Evolutionary conservation across 1,140 invertebrate genomes (phyloP).

Genomic region (Polyergus mexicanus): DNA sequence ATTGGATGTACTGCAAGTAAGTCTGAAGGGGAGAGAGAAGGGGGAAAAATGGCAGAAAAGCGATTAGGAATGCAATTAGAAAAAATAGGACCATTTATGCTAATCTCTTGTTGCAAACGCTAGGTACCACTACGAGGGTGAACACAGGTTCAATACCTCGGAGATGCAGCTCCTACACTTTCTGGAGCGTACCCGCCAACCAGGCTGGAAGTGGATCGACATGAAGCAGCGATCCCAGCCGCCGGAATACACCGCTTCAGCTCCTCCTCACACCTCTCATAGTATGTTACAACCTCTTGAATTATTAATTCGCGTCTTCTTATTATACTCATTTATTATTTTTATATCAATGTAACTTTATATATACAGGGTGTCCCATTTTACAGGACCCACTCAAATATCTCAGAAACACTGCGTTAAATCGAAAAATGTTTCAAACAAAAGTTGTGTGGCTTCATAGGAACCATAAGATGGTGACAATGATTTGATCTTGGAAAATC

Average conservation of each 20-base stretch:
- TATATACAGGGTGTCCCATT: too few relatives aligned
- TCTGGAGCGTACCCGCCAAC: conserved; percentile 90
- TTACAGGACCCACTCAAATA: too few relatives aligned
- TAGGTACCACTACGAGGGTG: conserved; percentile 87
- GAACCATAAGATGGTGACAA: too few relatives aligned
- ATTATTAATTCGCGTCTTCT: neutral
- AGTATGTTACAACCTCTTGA: conserved; percentile 47
- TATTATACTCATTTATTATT: neutral
- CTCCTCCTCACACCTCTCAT: conserved; percentile 71
- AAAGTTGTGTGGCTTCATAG: too few relatives aligned
- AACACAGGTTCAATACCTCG: conserved; percentile 86
- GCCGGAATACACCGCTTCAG: conserved; percentile 86
- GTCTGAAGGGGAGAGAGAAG: conserved; percentile 54
- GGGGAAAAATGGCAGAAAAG: neutral
- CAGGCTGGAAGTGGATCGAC: conserved; percentile 92
- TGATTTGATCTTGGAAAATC: too few relatives aligned
- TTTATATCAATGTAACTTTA: neutral
- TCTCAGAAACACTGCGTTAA: too few relatives aligned
- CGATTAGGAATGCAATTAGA: conserved; percentile 24
- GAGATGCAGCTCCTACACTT: conserved; percentile 93
- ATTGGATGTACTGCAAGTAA: conserved; percentile 90
- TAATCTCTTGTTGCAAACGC: neutral
- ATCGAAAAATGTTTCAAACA: too few relatives aligned
- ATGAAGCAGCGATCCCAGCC: conserved; percentile 86
- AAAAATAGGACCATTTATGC: neutral